These are phyloP conservation scores for Charadrius vociferus DNA, from an alignment of 2,113 vertebrate species.

Conservation along the genomic window DNA sequence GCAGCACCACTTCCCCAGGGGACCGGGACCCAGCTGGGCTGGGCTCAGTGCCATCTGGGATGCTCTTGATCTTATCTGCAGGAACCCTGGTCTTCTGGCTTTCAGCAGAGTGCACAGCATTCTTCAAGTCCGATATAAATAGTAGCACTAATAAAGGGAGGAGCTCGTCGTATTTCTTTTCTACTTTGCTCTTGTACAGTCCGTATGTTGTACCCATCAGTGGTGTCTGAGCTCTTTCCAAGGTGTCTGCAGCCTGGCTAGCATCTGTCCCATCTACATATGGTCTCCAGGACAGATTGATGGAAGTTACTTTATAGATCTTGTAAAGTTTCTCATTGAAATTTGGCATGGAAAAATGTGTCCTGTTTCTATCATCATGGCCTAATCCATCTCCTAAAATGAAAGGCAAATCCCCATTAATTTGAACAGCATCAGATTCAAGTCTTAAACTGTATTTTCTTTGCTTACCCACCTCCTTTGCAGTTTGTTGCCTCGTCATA, in stretches of 20 bases:
- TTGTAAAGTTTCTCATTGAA: neutral
- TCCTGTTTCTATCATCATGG: neutral
- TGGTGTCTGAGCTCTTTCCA: slow-evolving; percentile 9
- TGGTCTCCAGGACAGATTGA: slow-evolving; percentile 22
- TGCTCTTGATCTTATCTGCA: slow-evolving; percentile 15
- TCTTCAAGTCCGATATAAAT: neutral
- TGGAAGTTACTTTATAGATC: neutral
- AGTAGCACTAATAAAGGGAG: slow-evolving; percentile 23
- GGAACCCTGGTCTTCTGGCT: neutral
- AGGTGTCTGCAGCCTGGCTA: slow-evolving; percentile 29
- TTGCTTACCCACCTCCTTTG: neutral
- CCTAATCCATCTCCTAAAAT: neutral
- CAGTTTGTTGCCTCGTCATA: neutral
- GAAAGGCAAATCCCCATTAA: neutral
- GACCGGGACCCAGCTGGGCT: neutral
- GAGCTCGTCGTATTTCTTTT: neutral
- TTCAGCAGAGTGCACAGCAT: neutral
- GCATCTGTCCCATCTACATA: slow-evolving; percentile 26
- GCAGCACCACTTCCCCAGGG: neutral
- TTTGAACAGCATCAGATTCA: neutral
- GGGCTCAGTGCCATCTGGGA: neutral
- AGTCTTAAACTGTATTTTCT: neutral
- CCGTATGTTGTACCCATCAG: neutral
- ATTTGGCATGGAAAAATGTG: slow-evolving; percentile 19
- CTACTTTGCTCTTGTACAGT: neutral